phyloP scores from a whole-genome alignment of 1,140 invertebrate species.

The Coptotermes formosanus region DNA sequence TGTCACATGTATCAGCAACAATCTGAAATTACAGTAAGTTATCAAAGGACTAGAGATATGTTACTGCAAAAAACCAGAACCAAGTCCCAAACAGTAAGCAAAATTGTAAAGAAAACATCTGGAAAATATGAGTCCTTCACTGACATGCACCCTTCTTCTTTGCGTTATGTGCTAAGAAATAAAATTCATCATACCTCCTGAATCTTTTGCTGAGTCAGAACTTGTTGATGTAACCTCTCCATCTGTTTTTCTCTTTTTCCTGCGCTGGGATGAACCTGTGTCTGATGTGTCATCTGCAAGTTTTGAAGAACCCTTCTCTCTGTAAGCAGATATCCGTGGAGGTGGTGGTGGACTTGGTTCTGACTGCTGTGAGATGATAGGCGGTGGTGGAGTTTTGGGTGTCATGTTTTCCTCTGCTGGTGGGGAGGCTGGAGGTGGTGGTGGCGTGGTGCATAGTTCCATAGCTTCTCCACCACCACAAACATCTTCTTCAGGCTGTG shows the following conservation, averaged over 20 bases:
- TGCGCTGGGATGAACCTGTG: background rate
- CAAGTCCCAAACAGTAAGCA: too few relatives aligned
- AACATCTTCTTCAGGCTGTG: conserved; percentile 36
- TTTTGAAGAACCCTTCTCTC: background rate
- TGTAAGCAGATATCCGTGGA: conserved; percentile 34
- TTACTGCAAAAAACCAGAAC: too few relatives aligned
- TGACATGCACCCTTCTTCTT: too few relatives aligned
- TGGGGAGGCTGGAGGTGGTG: conserved; percentile 22
- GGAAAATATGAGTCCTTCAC: too few relatives aligned
- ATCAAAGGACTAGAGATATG: too few relatives aligned
- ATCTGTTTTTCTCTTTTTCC: conserved; percentile 18
- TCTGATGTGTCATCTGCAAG: background rate
- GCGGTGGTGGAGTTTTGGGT: background rate
- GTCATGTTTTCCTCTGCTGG: background rate
- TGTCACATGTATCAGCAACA: too few relatives aligned
- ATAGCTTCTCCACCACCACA: conserved; percentile 58
- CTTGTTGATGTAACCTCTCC: conserved; percentile 21
- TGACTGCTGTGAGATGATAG: background rate
- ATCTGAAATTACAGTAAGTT: too few relatives aligned
- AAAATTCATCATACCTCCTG: background rate
- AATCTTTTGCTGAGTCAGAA: conserved; percentile 16
- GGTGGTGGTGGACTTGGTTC: conserved; percentile 50
- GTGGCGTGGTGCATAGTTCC: conserved; percentile 58
- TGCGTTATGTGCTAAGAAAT: too few relatives aligned
- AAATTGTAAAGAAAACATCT: too few relatives aligned